Conservation (phyloP, 2,797 vertebrate genomes). For the Sebastes steindachneri region DNA sequence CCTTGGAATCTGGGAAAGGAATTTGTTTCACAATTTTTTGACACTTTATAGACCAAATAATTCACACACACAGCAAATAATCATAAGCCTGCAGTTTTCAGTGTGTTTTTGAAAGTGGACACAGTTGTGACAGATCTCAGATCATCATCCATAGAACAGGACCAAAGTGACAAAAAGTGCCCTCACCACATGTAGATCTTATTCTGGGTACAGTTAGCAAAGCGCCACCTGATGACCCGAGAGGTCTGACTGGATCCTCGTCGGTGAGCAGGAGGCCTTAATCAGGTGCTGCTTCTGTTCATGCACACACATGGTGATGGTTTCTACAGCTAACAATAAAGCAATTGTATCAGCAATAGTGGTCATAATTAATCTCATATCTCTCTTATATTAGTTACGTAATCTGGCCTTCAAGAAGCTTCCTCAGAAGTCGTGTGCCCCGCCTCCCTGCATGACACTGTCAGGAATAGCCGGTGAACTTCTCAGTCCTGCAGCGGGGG, state of each 20-base stretch:
- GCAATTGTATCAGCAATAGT: not conserved
- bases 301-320: not conserved
- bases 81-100: not conserved
- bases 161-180: not conserved
- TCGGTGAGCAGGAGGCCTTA: not conserved
- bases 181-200: not conserved
- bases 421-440: slow-evolving; percentile 88
- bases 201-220: not conserved
- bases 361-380: not conserved
- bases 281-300: not conserved
- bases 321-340: not conserved
- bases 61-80: not conserved
- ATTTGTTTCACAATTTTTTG: not conserved
- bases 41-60: too few species aligned
- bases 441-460: slow-evolving; percentile 66
- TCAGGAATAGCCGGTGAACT: slow-evolving; percentile 87
- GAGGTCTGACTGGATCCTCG: not conserved
- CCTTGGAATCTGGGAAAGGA: not conserved
- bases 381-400: slow-evolving; percentile 84
- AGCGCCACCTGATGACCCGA: not conserved
- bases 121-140: not conserved
- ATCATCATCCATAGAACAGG: not conserved
- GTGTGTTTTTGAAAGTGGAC: not conserved
- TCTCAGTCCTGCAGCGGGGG: slow-evolving; percentile 69
- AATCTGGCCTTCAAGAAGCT: slow-evolving; percentile 96